Percentiles rank a stretch among this genome's conserved stretches.
These are phyloP conservation scores for Nephrocerus scutellatus DNA, from an alignment of 2,888 invertebrate species.

Conservation along the genomic window DNA sequence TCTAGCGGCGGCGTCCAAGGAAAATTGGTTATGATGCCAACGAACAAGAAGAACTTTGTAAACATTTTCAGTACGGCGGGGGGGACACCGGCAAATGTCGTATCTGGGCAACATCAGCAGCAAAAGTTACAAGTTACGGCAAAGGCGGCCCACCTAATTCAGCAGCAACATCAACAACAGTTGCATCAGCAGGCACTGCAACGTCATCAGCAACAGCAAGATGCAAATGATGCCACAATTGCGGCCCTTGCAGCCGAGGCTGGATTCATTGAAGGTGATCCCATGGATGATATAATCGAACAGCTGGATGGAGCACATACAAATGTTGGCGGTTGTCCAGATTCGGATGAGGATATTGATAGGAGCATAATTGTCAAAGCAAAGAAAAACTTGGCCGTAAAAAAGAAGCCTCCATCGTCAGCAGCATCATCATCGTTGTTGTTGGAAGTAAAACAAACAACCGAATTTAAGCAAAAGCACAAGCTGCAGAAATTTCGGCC, in stretches of 20 bases:
- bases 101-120: constrained; percentile 25
- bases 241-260: constrained; percentile 26
- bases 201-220: constrained; percentile 14
- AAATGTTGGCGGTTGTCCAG: constrained; percentile 52
- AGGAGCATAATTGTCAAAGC: no score
- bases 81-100: constrained; percentile 14
- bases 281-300: constrained; percentile 44
- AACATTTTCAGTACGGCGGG: constrained; percentile 44
- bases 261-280: constrained; percentile 30
- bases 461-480: no score
- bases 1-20: constrained; percentile 34
- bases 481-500: no score
- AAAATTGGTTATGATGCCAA: constrained; percentile 49
- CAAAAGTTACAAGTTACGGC: constrained; percentile 34
- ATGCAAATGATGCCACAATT: constrained; percentile 24
- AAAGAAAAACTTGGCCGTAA: not conserved
- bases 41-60: constrained; percentile 52
- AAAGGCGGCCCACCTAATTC: constrained; percentile 18
- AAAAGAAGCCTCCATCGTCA: no score
- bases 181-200: not conserved
- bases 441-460: constrained; percentile 1
- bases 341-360: no score
- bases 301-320: constrained; percentile 50
- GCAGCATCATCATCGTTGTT: no score
- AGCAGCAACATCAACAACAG: constrained; percentile 20